Evolutionary conservation across 2,797 vertebrate genomes (phyloP).

Genomic region (Gymnothorax javanicus): DNA sequence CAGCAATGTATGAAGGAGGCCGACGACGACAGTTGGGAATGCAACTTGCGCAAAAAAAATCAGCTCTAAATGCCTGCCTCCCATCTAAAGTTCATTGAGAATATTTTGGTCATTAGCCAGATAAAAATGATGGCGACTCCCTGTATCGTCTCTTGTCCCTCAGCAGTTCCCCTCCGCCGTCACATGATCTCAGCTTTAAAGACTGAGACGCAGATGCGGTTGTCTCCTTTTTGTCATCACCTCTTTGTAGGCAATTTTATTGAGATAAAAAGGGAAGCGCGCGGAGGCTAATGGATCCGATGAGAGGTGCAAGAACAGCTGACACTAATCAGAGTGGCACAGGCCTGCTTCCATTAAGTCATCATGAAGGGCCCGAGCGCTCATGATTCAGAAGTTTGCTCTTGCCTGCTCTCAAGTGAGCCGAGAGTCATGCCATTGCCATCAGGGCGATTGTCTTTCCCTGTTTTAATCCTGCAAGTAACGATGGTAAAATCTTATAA

Average conservation of each 20-base stretch:
- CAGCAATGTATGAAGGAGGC: too few relatives aligned
- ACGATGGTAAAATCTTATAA: not conserved
- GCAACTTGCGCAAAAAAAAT: not conserved
- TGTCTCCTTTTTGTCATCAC: constrained; percentile 61
- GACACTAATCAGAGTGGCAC: constrained; percentile 71
- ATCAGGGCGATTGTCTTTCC: constrained; percentile 14
- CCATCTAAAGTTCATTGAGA: constrained; percentile 16
- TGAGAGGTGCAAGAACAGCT: constrained; percentile 75
- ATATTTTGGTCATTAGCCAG: constrained; percentile 13
- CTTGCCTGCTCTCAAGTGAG: not conserved
- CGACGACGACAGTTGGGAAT: not conserved
- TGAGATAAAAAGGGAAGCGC: constrained; percentile 63
- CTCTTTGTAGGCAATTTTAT: constrained; percentile 73
- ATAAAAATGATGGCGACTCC: not conserved
- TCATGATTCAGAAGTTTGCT: constrained; percentile 51
- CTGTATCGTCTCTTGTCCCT: constrained; percentile 9
- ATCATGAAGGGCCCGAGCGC: constrained; percentile 60
- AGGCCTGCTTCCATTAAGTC: constrained; percentile 69
- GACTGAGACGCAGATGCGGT: constrained; percentile 43
- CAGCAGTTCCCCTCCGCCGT: not conserved
- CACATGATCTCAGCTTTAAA: constrained; percentile 27
- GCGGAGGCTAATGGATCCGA: constrained; percentile 70
- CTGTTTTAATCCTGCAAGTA: not conserved
- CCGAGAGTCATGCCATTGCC: not conserved
- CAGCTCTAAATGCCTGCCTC: not conserved